phyloP scores from a whole-genome alignment of 2,797 vertebrate genomes.

The Rhabdomys pumilio region DNA sequence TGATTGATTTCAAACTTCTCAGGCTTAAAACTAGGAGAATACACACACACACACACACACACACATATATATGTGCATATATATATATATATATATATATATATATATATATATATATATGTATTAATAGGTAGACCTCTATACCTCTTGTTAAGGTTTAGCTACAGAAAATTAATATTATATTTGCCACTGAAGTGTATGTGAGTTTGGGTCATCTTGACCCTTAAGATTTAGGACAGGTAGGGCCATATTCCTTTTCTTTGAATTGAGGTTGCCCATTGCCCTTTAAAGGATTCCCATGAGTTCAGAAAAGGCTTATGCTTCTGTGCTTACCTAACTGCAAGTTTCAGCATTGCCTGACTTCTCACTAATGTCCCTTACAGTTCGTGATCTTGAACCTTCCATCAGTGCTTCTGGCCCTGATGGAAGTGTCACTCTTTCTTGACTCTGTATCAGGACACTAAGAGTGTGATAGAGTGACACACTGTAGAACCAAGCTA shows the following conservation, averaged over 20 bases:
- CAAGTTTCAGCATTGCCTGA: background rate
- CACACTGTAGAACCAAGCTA: background rate
- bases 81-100: no score
- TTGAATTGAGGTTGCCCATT: background rate
- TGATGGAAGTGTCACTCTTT: background rate
- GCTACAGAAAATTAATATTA: conserved; percentile 8
- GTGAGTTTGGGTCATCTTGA: conserved; percentile 16
- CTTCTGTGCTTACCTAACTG: background rate
- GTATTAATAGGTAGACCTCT: conserved; percentile 19
- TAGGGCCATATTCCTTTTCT: background rate
- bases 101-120: no score
- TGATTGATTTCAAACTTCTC: conserved; percentile 63
- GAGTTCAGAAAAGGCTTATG: background rate
- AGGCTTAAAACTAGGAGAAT: conserved; percentile 50
- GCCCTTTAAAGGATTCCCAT: background rate
- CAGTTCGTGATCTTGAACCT: background rate
- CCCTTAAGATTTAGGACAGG: conserved; percentile 17
- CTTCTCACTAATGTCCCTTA: background rate
- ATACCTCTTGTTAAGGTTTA: conserved; percentile 29
- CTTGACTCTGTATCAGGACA: background rate
- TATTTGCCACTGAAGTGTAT: conserved; percentile 47
- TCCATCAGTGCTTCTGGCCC: background rate
- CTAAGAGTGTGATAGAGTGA: background rate
- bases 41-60: background rate
- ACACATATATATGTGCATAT: background rate